Percentiles rank a stretch among this genome's conserved stretches.
phyloP scores from a whole-genome alignment of 2,797 vertebrate species.

The Mycteria americana region DNA sequence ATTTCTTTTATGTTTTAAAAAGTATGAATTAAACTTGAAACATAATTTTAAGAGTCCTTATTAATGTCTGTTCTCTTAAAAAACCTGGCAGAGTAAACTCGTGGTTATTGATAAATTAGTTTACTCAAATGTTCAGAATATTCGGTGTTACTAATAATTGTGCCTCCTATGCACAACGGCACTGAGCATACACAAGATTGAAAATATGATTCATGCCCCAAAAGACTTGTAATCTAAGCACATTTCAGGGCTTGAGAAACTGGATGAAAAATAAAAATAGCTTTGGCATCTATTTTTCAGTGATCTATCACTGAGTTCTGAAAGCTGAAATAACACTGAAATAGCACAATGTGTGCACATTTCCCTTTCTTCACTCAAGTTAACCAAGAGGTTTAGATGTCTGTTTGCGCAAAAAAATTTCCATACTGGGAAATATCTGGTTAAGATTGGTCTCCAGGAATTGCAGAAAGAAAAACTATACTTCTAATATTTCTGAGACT shows the following conservation, averaged over 20 bases:
- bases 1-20: not conserved
- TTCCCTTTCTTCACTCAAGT: not conserved
- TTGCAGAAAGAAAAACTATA: not conserved
- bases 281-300: not conserved
- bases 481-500: not conserved
- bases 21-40: not conserved
- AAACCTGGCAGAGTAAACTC: not conserved
- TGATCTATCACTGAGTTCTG: not conserved
- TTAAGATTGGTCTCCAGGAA: not conserved
- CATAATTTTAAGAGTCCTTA: not conserved
- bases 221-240: not conserved
- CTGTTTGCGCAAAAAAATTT: not conserved
- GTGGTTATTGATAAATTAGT: not conserved
- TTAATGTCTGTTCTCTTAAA: not conserved
- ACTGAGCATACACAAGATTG: not conserved
- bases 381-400: not conserved
- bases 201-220: not conserved
- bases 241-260: not conserved
- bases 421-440: not conserved
- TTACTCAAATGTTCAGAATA: not conserved
- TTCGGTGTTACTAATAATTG: rapidly evolving
- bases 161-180: rapidly evolving
- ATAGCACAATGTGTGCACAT: not conserved
- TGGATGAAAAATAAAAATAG: constrained; percentile 9
- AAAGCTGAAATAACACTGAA: not conserved